Percentiles rank a stretch among this genome's conserved stretches.
Evolutionary conservation across 2,888 invertebrate species (phyloP).

Genomic region (Kuschelorhynchus macadamiae): DNA sequence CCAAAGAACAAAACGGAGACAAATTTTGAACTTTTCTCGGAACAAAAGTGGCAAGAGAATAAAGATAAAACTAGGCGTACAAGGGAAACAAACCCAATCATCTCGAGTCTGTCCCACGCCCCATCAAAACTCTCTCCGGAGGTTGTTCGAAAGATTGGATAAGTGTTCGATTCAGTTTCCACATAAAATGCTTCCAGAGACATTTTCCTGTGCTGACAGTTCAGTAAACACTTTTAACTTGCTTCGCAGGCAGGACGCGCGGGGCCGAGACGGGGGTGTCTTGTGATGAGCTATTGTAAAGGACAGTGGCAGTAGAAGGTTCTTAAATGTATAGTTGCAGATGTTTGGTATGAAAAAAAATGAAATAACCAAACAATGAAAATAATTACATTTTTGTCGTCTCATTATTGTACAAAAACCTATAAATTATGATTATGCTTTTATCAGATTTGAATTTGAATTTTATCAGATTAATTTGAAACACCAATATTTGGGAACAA

Average conservation of each 20-base stretch:
- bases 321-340: too few species aligned
- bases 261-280: slow-evolving; percentile 15
- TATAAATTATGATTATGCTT: too few species aligned
- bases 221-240: slow-evolving; percentile 68
- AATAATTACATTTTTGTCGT: too few species aligned
- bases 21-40: too few species aligned
- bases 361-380: too few species aligned
- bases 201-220: slow-evolving; percentile 68
- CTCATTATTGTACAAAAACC: too few species aligned
- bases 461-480: too few species aligned
- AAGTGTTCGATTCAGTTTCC: slow-evolving; percentile 66
- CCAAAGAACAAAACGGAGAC: too few species aligned
- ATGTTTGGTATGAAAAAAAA: too few species aligned
- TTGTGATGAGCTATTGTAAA: slow-evolving; percentile 63
- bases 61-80: slow-evolving; percentile 42
- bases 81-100: slow-evolving; percentile 49
- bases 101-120: slow-evolving; percentile 30
- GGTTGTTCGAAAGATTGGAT: slow-evolving; percentile 64
- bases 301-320: slow-evolving; percentile 36
- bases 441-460: too few species aligned
- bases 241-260: slow-evolving; percentile 42
- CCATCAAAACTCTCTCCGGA: slow-evolving; percentile 48
- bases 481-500: too few species aligned
- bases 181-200: slow-evolving; percentile 67
- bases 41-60: background rate